Percentiles rank a stretch among this genome's conserved stretches.
Conservation (phyloP, 2,797 vertebrate genomes). For the Aythya fuligula region DNA sequence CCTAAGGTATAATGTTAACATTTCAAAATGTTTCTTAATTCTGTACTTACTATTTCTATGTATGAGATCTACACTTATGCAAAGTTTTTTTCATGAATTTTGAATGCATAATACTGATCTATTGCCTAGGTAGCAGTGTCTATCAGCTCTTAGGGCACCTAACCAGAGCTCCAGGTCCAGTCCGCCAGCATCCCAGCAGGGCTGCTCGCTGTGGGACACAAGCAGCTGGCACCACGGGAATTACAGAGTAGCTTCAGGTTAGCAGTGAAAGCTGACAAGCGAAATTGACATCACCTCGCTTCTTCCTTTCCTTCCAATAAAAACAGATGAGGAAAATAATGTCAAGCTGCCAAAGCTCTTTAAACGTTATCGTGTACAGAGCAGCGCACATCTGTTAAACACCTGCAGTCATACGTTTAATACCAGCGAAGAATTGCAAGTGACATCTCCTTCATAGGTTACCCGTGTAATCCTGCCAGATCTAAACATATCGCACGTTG, state of each 20-base stretch:
- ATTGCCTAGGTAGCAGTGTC: neutral
- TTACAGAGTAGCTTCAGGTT: neutral
- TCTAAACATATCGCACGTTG: constrained; percentile 41
- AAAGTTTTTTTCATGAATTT: too few species aligned
- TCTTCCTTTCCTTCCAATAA: neutral
- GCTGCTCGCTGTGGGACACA: neutral
- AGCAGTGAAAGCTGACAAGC: neutral
- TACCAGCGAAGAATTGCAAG: neutral
- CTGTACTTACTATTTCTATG: neutral
- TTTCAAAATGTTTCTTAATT: neutral
- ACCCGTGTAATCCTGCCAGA: constrained; percentile 22
- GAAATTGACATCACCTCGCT: neutral
- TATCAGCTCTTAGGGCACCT: neutral
- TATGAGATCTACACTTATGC: too few species aligned
- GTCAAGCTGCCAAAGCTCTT: neutral
- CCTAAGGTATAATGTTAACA: neutral
- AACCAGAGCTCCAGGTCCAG: neutral
- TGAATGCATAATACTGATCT: neutral
- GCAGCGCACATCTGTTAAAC: neutral
- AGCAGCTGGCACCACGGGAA: neutral
- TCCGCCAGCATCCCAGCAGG: neutral
- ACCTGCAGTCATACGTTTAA: neutral
- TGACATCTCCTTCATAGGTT: constrained; percentile 4
- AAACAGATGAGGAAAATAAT: neutral
- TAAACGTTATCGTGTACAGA: neutral